Evolutionary conservation across 2,113 vertebrate species (phyloP).

Genomic region (Spilogale gracilis): DNA sequence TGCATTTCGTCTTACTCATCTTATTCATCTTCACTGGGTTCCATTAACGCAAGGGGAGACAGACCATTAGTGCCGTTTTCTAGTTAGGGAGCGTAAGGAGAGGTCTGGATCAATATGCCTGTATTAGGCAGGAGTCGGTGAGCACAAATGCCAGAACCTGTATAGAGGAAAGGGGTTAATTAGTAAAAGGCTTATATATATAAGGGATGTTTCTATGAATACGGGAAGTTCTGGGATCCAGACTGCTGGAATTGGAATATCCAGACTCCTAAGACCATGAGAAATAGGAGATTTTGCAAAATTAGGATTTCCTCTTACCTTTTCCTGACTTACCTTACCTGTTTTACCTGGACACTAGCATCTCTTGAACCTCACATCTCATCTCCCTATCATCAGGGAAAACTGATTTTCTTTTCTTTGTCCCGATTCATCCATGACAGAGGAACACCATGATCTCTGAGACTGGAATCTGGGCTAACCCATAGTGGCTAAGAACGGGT

Average conservation of each 20-base stretch:
- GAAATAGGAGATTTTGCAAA: not conserved
- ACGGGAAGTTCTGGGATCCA: not conserved
- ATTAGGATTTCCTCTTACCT: not conserved
- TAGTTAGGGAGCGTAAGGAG: not conserved
- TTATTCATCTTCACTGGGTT: not conserved
- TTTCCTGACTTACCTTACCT: not conserved
- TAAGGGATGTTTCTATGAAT: not conserved
- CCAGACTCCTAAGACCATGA: not conserved
- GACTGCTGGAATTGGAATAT: not conserved
- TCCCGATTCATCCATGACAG: not conserved
- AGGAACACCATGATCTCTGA: not conserved
- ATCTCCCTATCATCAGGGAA: not conserved
- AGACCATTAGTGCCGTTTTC: not conserved
- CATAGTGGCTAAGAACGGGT: not conserved
- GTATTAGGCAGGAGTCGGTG: not conserved
- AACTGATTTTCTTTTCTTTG: not conserved
- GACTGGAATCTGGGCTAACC: not conserved
- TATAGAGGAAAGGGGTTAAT: not conserved
- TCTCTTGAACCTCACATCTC: not conserved
- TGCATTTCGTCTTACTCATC: not conserved
- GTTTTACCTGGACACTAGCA: not conserved
- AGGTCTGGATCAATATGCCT: not conserved
- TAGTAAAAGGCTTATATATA: not conserved
- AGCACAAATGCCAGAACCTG: not conserved
- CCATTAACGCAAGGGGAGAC: not conserved